Conservation (phyloP, 2,113 vertebrate genomes). For the Pimephales promelas region DNA sequence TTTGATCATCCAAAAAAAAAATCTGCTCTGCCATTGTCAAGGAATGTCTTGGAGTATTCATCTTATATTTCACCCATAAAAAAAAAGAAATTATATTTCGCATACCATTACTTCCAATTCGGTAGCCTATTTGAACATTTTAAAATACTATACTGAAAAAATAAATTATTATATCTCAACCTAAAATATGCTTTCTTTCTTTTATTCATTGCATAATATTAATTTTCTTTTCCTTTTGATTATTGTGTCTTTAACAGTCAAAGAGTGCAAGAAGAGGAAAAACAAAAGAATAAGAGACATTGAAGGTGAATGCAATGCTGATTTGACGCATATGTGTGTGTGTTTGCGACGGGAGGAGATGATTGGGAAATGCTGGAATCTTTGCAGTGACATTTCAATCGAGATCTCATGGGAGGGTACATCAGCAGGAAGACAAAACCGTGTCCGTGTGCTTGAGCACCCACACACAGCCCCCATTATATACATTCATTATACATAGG, state of each 20-base stretch:
- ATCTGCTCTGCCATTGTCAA: neutral
- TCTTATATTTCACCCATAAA: neutral
- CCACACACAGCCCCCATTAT: neutral
- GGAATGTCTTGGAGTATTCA: neutral
- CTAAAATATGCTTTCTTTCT: neutral
- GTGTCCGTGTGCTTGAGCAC: neutral
- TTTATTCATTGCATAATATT: neutral
- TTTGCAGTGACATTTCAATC: conserved; percentile 18
- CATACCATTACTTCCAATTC: neutral
- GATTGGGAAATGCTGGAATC: neutral
- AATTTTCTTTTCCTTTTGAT: neutral
- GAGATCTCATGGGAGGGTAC: neutral
- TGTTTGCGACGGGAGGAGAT: neutral
- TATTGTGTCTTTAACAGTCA: neutral
- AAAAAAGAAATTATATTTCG: neutral
- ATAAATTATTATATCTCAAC: neutral
- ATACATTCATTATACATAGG: conserved; percentile 6
- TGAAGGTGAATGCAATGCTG: neutral
- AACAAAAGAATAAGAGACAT: neutral
- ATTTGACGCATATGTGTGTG: conserved; percentile 1
- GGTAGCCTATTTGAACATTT: neutral
- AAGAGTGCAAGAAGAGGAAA: neutral
- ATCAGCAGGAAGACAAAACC: neutral
- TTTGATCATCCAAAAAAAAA: neutral
- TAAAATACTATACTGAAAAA: neutral